Conservation (phyloP, 1,140 invertebrate genomes). For the Globodera rostochiensis region DNA sequence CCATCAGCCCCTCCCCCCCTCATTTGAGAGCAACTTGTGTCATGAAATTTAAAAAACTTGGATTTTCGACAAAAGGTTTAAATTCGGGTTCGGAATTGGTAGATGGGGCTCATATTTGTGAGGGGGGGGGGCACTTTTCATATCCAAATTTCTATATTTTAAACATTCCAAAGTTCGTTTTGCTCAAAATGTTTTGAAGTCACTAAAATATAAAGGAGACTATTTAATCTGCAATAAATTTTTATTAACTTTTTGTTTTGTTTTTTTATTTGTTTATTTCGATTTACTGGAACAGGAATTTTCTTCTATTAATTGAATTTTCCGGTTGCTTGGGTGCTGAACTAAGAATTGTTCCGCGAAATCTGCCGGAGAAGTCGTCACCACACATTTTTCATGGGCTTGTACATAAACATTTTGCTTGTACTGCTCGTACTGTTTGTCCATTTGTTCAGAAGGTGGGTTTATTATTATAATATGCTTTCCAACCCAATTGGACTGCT, state of each 20-base stretch:
- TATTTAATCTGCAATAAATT: neutral
- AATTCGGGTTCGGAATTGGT: no score
- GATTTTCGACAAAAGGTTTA: no score
- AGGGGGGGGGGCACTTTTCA: no score
- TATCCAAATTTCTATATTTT: neutral
- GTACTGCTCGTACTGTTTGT: conserved; percentile 6
- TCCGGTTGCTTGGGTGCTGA: neutral
- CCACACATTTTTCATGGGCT: neutral
- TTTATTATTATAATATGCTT: neutral
- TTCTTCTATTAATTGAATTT: no score
- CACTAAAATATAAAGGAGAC: neutral
- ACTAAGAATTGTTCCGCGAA: neutral
- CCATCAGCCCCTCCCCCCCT: no score
- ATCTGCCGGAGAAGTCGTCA: no score
- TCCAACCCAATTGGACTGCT: no score
- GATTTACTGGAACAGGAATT: no score
- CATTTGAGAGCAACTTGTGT: no score
- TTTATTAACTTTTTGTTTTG: neutral
- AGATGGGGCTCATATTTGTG: no score
- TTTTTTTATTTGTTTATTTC: no score
- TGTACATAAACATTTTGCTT: conserved; percentile 10
- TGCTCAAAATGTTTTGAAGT: neutral
- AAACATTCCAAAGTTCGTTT: neutral
- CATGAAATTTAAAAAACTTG: no score
- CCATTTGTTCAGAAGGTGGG: conserved; percentile 25